These are phyloP conservation scores for Melieria omissa DNA, from an alignment of 2,888 invertebrate species.

Conservation along the genomic window DNA sequence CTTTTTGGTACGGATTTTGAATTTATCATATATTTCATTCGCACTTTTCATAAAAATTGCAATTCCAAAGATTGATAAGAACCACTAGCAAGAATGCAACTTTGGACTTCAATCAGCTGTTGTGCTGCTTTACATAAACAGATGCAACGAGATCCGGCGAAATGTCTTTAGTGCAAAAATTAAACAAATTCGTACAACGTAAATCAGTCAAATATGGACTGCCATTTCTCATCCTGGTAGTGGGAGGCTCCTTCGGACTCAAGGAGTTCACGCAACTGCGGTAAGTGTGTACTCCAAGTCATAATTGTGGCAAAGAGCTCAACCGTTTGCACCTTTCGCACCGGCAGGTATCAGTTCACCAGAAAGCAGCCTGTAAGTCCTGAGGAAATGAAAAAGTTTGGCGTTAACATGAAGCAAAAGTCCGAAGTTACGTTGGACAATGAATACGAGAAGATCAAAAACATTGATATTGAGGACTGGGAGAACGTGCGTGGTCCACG, in stretches of 20 bases:
- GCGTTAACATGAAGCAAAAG: conserved; percentile 74
- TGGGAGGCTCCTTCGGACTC: conserved; percentile 83
- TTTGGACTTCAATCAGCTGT: background rate
- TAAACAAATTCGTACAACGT: conserved; percentile 50
- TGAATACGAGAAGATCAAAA: conserved; percentile 79
- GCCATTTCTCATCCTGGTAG: conserved; percentile 78
- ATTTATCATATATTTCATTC: too few species aligned
- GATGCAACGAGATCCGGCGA: background rate
- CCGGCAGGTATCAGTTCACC: conserved; percentile 71
- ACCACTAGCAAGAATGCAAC: too few species aligned
- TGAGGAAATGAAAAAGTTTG: conserved; percentile 75
- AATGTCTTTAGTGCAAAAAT: conserved; percentile 55
- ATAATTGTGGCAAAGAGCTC: conserved; percentile 24
- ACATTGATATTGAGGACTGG: conserved; percentile 84
- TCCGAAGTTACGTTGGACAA: conserved; percentile 79
- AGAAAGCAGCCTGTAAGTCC: conserved; percentile 71
- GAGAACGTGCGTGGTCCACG: conserved; percentile 85
- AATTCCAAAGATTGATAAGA: too few species aligned
- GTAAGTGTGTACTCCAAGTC: conserved; percentile 64
- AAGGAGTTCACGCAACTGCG: conserved; percentile 79
- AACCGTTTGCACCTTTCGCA: conserved; percentile 8
- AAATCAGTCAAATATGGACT: conserved; percentile 73
- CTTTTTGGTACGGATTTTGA: too few species aligned
- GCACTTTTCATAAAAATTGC: too few species aligned
- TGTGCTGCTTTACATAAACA: background rate